Conservation (phyloP, 2,113 vertebrate genomes). For the Rhinichthys klamathensis region DNA sequence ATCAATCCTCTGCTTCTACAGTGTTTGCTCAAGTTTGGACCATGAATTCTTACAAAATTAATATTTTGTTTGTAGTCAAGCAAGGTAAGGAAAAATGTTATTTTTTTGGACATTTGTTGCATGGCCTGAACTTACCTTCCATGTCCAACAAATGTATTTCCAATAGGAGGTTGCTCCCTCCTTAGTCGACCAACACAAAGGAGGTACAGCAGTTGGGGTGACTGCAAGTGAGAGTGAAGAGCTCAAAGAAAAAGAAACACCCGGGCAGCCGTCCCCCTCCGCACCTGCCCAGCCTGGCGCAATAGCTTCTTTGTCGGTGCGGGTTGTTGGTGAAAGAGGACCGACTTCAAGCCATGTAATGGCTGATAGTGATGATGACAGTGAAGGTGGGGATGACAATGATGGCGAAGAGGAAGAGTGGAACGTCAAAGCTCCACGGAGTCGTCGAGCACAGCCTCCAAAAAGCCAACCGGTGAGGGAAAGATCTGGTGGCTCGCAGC, state of each 20-base stretch:
- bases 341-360: slow-evolving; percentile 64
- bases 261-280: slow-evolving; percentile 60
- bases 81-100: neutral
- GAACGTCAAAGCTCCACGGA: slow-evolving; percentile 65
- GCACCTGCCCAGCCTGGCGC: slow-evolving; percentile 62
- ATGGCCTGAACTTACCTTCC: neutral
- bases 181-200: slow-evolving; percentile 67
- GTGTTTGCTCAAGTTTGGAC: neutral
- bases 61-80: neutral
- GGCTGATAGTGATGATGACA: slow-evolving; percentile 75
- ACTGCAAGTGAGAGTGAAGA: slow-evolving; percentile 60
- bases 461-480: slow-evolving; percentile 67
- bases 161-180: slow-evolving; percentile 68
- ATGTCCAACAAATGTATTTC: slow-evolving; percentile 44
- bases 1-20: neutral
- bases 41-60: neutral
- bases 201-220: slow-evolving; percentile 62
- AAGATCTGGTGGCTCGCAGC: slow-evolving; percentile 72
- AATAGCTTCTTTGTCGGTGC: slow-evolving; percentile 60
- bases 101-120: neutral
- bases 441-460: slow-evolving; percentile 64
- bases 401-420: slow-evolving; percentile 75
- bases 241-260: slow-evolving; percentile 65
- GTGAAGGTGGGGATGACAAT: slow-evolving; percentile 71
- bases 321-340: slow-evolving; percentile 62